phyloP scores from a whole-genome alignment of 1,140 invertebrate genomes.

The Harlomillsia oculata region DNA sequence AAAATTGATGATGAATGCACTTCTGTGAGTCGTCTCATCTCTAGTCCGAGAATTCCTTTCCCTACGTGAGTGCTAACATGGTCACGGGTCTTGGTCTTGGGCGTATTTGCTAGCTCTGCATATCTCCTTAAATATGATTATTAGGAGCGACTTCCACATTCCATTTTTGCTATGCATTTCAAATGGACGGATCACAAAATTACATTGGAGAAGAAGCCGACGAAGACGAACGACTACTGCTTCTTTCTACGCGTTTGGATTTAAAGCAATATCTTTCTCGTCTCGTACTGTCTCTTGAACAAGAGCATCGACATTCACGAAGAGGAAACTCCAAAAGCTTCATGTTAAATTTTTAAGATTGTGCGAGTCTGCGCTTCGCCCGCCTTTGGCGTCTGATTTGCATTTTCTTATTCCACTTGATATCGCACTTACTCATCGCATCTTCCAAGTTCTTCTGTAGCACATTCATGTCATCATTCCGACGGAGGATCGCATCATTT shows the following conservation, averaged over 20 bases:
- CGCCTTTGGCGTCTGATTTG: conserved; percentile 6
- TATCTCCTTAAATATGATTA: neutral
- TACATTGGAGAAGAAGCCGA: too few relatives aligned
- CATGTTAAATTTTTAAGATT: neutral
- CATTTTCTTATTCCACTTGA: neutral
- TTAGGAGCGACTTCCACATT: too few relatives aligned
- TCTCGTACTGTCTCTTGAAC: too few relatives aligned
- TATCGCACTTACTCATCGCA: conserved; percentile 7
- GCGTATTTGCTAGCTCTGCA: neutral
- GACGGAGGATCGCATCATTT: neutral
- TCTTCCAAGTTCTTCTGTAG: neutral
- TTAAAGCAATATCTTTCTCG: too few relatives aligned
- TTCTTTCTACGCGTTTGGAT: too few relatives aligned
- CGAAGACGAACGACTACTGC: too few relatives aligned
- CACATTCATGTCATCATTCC: neutral
- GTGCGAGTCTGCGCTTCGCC: neutral
- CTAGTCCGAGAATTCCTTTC: too few relatives aligned
- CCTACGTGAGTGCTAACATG: too few relatives aligned
- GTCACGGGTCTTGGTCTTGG: neutral
- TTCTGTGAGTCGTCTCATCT: conserved; percentile 16
- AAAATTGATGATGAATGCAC: conserved; percentile 33
- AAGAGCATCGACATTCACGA: too few relatives aligned
- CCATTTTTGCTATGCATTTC: too few relatives aligned
- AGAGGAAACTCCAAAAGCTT: too few relatives aligned
- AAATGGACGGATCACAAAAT: too few relatives aligned